Evolutionary conservation across 2,888 invertebrate genomes (phyloP).

Genomic region (Lepidochitona cinerea): DNA sequence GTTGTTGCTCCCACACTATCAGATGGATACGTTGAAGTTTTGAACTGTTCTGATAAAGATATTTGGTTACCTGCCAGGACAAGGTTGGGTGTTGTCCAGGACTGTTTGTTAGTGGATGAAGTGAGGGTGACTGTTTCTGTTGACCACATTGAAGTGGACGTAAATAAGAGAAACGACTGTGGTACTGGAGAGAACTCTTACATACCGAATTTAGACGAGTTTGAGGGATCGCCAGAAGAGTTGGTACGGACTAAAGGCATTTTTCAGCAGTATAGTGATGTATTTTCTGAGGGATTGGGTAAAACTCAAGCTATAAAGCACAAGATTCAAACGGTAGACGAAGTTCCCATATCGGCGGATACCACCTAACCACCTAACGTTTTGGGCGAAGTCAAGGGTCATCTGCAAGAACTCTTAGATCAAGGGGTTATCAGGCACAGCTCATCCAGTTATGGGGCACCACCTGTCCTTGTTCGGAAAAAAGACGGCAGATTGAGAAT

Average conservation of each 20-base stretch:
- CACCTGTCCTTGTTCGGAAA: constrained; percentile 34
- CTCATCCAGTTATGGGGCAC: constrained; percentile 27
- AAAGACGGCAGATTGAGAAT: too few species aligned
- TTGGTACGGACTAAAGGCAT: neutral
- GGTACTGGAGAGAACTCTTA: neutral
- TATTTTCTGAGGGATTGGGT: constrained; percentile 7
- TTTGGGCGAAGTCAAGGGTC: constrained; percentile 8
- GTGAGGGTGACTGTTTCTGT: neutral
- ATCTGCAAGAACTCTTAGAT: constrained; percentile 20
- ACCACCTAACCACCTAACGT: constrained; percentile 9
- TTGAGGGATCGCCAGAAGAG: neutral
- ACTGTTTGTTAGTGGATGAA: neutral
- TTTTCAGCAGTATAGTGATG: constrained; percentile 4
- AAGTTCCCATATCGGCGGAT: constrained; percentile 13
- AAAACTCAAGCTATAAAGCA: constrained; percentile 8
- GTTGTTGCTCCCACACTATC: neutral
- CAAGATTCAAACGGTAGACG: neutral
- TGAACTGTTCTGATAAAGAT: constrained; percentile 2
- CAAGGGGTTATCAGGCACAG: neutral
- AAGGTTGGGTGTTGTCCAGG: neutral
- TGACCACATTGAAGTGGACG: neutral
- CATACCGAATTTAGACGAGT: neutral
- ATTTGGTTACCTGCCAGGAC: constrained; percentile 8
- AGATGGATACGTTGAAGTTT: constrained; percentile 7
- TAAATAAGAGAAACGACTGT: neutral